phyloP scores from a whole-genome alignment of 1,140 invertebrate species.

The Eciton burchellii region DNA sequence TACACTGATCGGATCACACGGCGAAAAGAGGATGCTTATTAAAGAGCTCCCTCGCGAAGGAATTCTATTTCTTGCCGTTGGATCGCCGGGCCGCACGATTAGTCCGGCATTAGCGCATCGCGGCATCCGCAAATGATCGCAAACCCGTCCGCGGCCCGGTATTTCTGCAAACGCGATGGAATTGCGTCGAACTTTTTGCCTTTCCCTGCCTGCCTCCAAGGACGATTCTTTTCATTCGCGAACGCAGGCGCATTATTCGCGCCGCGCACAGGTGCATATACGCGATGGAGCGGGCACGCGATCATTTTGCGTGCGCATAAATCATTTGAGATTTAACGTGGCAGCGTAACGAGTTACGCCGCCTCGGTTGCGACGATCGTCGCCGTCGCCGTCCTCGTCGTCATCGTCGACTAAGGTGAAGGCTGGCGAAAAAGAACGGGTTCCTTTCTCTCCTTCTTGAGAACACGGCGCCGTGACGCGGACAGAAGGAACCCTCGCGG shows the following conservation, averaged over 20 bases:
- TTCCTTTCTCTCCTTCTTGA: constrained; percentile 72
- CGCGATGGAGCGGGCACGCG: constrained; percentile 13
- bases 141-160: constrained; percentile 36
- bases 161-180: constrained; percentile 60
- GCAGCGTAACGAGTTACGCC: constrained; percentile 69
- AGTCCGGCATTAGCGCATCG: neutral
- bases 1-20: neutral
- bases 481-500: constrained; percentile 32
- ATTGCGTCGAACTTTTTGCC: constrained; percentile 69
- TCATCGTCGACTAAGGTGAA: constrained; percentile 58
- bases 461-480: constrained; percentile 27
- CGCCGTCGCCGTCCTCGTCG: constrained; percentile 35
- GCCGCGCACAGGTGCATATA: constrained; percentile 61
- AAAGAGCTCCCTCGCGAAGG: neutral
- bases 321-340: constrained; percentile 67
- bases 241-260: constrained; percentile 63
- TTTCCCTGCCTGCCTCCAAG: constrained; percentile 77
- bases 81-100: neutral
- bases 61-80: neutral
- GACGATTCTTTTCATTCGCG: constrained; percentile 66
- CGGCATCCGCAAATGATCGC: neutral
- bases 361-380: constrained; percentile 39
- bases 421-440: constrained; percentile 61
- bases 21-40: neutral
- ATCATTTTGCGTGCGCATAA: constrained; percentile 60